A percentile compares a stretch with the other conserved stretches of the same genome.
Evolutionary conservation across 2,797 vertebrate species (phyloP).

Genomic region (Smutsia temminckii): DNA sequence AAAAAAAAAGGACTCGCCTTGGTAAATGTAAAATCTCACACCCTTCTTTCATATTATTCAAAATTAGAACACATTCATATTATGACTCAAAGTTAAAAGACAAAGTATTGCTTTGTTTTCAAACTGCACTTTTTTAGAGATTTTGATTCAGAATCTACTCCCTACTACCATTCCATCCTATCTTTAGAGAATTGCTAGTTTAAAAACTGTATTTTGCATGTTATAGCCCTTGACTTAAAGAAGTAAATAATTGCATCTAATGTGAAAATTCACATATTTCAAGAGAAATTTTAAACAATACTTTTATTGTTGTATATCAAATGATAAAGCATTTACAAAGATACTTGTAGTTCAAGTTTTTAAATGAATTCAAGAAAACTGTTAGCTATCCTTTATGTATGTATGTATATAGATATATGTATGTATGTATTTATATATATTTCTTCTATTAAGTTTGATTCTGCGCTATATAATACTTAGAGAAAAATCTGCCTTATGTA

Average conservation of each 20-base stretch:
- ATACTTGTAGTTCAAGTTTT: neutral
- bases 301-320: neutral
- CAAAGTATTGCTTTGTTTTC: neutral
- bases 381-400: neutral
- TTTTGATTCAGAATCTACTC: neutral
- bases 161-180: neutral
- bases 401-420: neutral
- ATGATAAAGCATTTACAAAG: neutral
- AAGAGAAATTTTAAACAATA: neutral
- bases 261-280: neutral
- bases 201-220: neutral
- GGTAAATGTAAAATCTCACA: neutral
- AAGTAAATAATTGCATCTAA: neutral
- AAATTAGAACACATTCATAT: neutral
- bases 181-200: neutral
- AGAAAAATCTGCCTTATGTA: neutral
- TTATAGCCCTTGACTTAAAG: neutral
- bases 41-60: neutral
- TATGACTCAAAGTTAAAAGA: neutral
- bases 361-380: conserved; percentile 25
- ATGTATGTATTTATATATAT: neutral
- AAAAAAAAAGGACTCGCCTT: neutral
- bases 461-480: neutral
- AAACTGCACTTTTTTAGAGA: neutral
- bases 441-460: neutral